Evolutionary conservation across 2,797 vertebrate species (phyloP).

Genomic region (Rhynchotus rufescens): DNA sequence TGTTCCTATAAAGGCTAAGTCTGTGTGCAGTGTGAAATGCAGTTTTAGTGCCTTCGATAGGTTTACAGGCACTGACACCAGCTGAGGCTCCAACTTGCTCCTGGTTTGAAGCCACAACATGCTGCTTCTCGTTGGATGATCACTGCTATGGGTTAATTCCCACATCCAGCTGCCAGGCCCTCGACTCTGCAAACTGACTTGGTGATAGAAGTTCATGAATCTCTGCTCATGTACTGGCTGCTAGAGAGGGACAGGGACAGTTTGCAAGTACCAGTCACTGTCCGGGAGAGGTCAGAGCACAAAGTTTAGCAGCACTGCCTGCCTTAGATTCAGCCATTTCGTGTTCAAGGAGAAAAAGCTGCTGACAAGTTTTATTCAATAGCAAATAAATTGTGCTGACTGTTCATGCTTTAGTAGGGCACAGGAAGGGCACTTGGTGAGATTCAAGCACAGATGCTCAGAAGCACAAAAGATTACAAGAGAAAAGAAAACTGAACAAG

Average conservation of each 20-base stretch:
- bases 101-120: background rate
- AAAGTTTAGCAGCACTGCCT: background rate
- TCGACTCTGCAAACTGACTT: background rate
- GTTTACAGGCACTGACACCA: background rate
- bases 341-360: background rate
- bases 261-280: background rate
- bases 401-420: background rate
- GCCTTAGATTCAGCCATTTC: background rate
- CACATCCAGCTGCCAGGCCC: background rate
- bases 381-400: conserved; percentile 15
- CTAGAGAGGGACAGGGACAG: background rate
- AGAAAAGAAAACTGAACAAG: background rate
- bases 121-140: background rate
- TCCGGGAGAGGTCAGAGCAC: background rate
- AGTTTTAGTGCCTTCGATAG: conserved; percentile 7
- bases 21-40: conserved; percentile 40
- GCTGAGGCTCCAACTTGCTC: background rate
- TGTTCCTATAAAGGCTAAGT: conserved; percentile 28
- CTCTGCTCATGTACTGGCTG: background rate
- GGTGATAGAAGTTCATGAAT: background rate
- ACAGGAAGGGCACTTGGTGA: background rate
- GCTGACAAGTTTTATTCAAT: background rate
- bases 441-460: background rate
- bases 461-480: rapidly evolving
- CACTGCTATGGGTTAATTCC: background rate